Conservation (phyloP, 2,113 vertebrate genomes). For the Tiliqua scincoides region DNA sequence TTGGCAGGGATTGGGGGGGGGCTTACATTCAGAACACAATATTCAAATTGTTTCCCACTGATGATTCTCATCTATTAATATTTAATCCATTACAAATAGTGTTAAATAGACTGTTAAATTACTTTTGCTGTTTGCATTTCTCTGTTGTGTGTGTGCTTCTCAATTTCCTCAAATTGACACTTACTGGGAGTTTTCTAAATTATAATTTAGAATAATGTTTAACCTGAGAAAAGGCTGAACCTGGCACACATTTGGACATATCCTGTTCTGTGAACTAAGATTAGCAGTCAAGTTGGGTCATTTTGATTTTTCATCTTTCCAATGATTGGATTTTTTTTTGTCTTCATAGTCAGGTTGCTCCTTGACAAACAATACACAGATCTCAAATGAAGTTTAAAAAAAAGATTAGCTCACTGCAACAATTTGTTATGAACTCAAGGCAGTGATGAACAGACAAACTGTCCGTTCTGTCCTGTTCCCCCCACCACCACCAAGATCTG, state of each 20-base stretch:
- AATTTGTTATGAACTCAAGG: neutral
- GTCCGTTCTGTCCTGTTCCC: no score
- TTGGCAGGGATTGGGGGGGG: neutral
- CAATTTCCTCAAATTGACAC: neutral
- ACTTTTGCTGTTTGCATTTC: slow-evolving; percentile 11
- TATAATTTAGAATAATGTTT: slow-evolving; percentile 23
- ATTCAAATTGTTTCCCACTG: neutral
- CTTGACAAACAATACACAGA: neutral
- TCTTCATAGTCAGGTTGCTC: neutral
- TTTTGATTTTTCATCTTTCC: neutral
- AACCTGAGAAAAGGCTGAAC: neutral
- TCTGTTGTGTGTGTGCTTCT: neutral
- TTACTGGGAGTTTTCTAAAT: neutral
- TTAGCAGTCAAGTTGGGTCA: neutral
- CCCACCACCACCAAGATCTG: neutral
- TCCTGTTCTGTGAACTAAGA: neutral
- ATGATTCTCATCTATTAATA: slow-evolving; percentile 16
- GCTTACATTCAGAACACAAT: neutral
- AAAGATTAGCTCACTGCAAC: neutral
- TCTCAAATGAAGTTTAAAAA: neutral
- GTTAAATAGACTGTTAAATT: slow-evolving; percentile 23
- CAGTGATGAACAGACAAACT: neutral
- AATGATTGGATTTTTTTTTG: neutral
- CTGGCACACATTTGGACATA: neutral
- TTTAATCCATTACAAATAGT: slow-evolving; percentile 14